A percentile compares a stretch with the other conserved stretches of the same genome.
These are phyloP conservation scores for Caenorhabditis sp. DNA, from an alignment of 2,888 invertebrate species.

Conservation along the genomic window DNA sequence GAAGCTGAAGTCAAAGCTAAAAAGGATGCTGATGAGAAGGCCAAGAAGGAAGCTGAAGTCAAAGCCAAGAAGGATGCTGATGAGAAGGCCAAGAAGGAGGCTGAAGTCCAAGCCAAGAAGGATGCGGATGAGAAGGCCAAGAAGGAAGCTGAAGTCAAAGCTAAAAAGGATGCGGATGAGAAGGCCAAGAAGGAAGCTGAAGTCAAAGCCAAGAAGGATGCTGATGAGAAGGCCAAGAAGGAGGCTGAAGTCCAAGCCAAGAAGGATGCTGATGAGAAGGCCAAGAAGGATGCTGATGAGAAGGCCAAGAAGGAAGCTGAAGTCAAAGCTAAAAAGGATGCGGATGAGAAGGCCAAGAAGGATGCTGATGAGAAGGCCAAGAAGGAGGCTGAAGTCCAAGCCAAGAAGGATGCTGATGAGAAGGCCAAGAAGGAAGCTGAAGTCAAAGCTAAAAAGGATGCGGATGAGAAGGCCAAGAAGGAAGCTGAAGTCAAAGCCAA, in stretches of 20 bases:
- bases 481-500: constrained; percentile 5
- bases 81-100: background rate
- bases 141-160: constrained; percentile 6
- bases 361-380: background rate
- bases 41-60: constrained; percentile 1
- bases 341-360: background rate
- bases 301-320: background rate
- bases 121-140: background rate
- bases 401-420: background rate
- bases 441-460: background rate
- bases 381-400: constrained; percentile 3
- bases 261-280: constrained; percentile 1
- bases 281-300: background rate
- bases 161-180: too few relatives aligned
- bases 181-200: constrained; percentile 14
- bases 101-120: constrained; percentile 2
- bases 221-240: constrained; percentile 1
- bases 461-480: background rate
- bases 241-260: background rate
- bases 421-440: background rate
- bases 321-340: background rate
- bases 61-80: constrained; percentile 1
- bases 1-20: background rate
- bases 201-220: background rate
- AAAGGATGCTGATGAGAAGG: background rate